Conservation (phyloP, 2,888 invertebrate species). For the Schizaphis graminum region DNA sequence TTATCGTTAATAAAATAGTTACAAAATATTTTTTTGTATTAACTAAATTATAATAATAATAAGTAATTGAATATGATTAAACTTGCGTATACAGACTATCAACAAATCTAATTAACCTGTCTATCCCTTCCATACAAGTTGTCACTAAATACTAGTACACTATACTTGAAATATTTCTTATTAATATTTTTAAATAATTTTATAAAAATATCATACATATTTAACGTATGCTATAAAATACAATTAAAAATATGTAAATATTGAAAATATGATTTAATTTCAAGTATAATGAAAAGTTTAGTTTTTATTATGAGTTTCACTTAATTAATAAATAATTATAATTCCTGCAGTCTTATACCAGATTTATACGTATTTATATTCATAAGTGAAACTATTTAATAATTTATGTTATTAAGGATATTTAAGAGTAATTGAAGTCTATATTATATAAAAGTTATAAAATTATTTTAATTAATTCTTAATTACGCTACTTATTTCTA, state of each 20-base stretch:
- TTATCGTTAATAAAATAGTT: neutral
- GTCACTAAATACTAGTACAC: neutral
- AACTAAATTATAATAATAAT: neutral
- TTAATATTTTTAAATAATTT: neutral
- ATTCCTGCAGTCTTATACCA: neutral
- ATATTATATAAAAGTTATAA: neutral
- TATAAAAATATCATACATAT: neutral
- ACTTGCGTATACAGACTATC: neutral
- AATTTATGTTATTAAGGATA: neutral
- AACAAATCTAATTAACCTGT: neutral
- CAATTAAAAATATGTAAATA: neutral
- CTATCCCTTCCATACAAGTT: neutral
- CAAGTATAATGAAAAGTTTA: neutral
- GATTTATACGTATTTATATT: neutral
- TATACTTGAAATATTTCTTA: neutral
- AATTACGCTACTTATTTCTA: neutral
- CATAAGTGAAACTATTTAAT: neutral
- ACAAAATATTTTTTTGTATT: neutral
- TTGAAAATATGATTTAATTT: neutral
- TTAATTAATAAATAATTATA: neutral
- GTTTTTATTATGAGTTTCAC: neutral
- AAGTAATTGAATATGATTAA: neutral
- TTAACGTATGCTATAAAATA: neutral
- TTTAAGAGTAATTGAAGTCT: neutral
- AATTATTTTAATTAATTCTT: neutral